phyloP scores from a whole-genome alignment of 1,140 invertebrate species.

The Steinernema feltiae region DNA sequence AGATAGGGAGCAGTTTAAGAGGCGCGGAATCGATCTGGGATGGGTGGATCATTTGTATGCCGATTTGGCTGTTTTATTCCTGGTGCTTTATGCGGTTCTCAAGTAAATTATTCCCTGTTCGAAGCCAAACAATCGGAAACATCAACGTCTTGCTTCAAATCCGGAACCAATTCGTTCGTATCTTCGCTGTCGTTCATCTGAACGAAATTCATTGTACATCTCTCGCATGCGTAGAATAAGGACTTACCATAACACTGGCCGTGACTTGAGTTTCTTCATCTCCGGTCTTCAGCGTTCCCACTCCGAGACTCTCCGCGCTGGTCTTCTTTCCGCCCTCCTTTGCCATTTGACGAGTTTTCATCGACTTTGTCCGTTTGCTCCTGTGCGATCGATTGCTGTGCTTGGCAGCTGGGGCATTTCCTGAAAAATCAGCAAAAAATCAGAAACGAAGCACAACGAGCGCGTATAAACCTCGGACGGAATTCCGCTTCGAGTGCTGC shows the following conservation, averaged over 20 bases:
- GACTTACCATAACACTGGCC: neutral
- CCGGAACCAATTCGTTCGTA: neutral
- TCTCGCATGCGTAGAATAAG: neutral
- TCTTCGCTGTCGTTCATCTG: neutral
- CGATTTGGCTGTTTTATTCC: neutral
- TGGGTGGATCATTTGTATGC: neutral
- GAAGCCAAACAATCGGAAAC: no score
- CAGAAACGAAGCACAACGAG: no score
- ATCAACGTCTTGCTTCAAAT: neutral
- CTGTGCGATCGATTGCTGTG: no score
- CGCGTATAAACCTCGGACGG: no score
- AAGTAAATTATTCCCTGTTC: no score
- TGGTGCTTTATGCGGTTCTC: neutral
- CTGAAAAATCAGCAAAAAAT: no score
- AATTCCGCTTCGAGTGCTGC: no score
- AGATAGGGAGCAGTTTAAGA: neutral
- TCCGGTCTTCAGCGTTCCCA: neutral
- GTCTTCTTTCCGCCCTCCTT: neutral
- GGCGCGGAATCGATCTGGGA: neutral
- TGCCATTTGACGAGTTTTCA: neutral
- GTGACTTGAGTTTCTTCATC: neutral
- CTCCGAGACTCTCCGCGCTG: neutral
- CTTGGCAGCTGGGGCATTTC: no score
- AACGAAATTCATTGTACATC: neutral
- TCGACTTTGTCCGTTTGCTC: no score